Percentiles rank a stretch among this genome's conserved stretches.
Conservation (phyloP, 2,113 vertebrate genomes). For the Ophthalmolycus amberensis region DNA sequence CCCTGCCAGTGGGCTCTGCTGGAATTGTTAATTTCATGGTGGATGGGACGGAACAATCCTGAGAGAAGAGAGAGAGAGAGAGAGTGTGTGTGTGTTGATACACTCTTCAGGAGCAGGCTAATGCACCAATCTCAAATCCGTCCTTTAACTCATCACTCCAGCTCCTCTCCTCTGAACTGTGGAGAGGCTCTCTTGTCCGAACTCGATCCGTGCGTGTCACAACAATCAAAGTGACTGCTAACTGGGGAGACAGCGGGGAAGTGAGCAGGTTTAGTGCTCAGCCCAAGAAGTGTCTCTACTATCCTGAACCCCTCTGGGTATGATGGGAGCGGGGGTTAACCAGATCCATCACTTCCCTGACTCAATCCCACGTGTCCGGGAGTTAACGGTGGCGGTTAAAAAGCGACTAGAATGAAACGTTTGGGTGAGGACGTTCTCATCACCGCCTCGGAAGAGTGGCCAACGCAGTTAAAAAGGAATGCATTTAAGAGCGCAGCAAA, state of each 20-base stretch:
- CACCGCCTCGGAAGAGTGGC: slow-evolving; percentile 16
- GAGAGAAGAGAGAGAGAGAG: slow-evolving; percentile 31
- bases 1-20: slow-evolving; percentile 72
- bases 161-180: slow-evolving; percentile 51
- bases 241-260: slow-evolving; percentile 7
- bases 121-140: slow-evolving; percentile 65
- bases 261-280: slow-evolving; percentile 22
- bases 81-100: slow-evolving; percentile 47
- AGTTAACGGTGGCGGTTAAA: slow-evolving; percentile 18
- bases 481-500: slow-evolving; percentile 38
- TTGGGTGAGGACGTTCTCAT: slow-evolving; percentile 41
- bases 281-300: background rate
- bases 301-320: background rate
- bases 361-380: slow-evolving; percentile 6
- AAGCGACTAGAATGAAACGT: background rate
- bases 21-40: slow-evolving; percentile 80
- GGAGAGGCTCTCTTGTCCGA: slow-evolving; percentile 49
- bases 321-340: slow-evolving; percentile 16
- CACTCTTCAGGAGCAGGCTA: slow-evolving; percentile 59
- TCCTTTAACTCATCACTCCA: slow-evolving; percentile 63
- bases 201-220: slow-evolving; percentile 58
- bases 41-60: slow-evolving; percentile 68
- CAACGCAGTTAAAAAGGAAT: slow-evolving; percentile 56
- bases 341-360: slow-evolving; percentile 6
- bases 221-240: slow-evolving; percentile 54